A percentile compares a stretch with the other conserved stretches of the same genome.
Evolutionary conservation across 2,797 vertebrate genomes (phyloP).

Genomic region (Danio aesculapii): DNA sequence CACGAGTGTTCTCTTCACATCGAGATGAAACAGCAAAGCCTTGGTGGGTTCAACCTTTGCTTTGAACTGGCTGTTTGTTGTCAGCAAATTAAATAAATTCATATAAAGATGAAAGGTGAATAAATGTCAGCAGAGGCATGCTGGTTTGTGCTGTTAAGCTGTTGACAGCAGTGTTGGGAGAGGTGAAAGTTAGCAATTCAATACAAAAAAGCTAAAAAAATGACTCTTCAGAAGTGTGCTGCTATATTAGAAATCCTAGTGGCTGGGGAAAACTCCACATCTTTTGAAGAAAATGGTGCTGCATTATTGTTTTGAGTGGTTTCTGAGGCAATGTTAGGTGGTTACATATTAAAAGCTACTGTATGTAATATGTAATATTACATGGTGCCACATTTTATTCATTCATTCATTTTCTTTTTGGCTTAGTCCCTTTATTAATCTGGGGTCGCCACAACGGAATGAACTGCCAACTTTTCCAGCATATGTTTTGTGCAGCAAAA

Average conservation of each 20-base stretch:
- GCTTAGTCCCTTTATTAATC: too few species aligned
- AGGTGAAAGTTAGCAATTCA: conserved; percentile 39
- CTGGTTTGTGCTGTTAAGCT: conserved; percentile 64
- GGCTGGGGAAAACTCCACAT: not conserved
- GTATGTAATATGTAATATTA: too few species aligned
- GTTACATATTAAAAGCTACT: too few species aligned
- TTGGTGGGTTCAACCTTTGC: conserved; percentile 45
- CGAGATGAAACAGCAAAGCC: conserved; percentile 45
- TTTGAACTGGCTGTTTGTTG: conserved; percentile 69
- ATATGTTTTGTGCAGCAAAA: too few species aligned
- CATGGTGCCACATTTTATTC: too few species aligned
- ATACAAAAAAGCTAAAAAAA: conserved; percentile 22
- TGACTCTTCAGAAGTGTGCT: not conserved
- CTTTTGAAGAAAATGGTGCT: not conserved
- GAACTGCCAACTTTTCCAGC: too few species aligned
- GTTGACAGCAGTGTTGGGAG: conserved; percentile 29
- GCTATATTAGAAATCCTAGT: not conserved
- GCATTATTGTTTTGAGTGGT: too few species aligned
- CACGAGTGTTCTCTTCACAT: conserved; percentile 28
- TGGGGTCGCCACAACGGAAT: too few species aligned
- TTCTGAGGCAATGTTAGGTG: too few species aligned
- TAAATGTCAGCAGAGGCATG: conserved; percentile 70
- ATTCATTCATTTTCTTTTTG: too few species aligned
- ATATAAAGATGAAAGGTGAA: conserved; percentile 70
- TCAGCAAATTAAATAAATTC: conserved; percentile 60